Evolutionary conservation across 2,797 vertebrate genomes (phyloP).

Genomic region (Enteromius trimaculatus): DNA sequence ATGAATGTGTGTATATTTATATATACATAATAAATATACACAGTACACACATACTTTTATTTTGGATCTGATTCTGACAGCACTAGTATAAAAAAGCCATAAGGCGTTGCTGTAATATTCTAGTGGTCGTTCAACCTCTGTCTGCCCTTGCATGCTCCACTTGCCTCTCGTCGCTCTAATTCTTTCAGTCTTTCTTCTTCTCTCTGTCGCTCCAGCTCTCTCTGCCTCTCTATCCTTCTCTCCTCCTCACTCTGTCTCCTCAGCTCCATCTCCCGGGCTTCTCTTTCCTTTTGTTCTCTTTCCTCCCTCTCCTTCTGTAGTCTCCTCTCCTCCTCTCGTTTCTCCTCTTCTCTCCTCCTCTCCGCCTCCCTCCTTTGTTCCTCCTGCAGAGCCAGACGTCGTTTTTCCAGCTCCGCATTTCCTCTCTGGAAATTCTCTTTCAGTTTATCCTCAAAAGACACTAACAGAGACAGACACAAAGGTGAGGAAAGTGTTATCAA

Average conservation of each 20-base stretch:
- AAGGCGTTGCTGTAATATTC: background rate
- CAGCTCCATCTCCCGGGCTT: slow-evolving; percentile 71
- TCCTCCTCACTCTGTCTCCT: slow-evolving; percentile 70
- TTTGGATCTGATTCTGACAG: too few relatives aligned
- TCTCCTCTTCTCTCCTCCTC: slow-evolving; percentile 84
- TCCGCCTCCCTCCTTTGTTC: slow-evolving; percentile 89
- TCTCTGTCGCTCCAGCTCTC: slow-evolving; percentile 74
- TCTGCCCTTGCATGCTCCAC: slow-evolving; percentile 43
- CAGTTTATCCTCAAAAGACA: slow-evolving; percentile 92
- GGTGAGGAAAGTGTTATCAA: background rate
- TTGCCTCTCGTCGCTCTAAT: slow-evolving; percentile 67
- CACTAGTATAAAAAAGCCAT: background rate
- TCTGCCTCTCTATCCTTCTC: slow-evolving; percentile 74
- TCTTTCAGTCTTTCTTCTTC: slow-evolving; percentile 60
- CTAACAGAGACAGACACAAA: slow-evolving; percentile 67
- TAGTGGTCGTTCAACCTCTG: slow-evolving; percentile 11
- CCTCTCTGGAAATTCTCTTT: slow-evolving; percentile 93
- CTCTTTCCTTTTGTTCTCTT: slow-evolving; percentile 66
- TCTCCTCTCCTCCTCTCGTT: slow-evolving; percentile 85
- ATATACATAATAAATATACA: too few relatives aligned
- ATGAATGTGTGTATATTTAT: too few relatives aligned
- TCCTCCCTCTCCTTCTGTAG: slow-evolving; percentile 84
- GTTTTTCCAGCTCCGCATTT: slow-evolving; percentile 92
- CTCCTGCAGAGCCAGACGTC: slow-evolving; percentile 85
- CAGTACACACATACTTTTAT: too few relatives aligned